Conservation (phyloP, 2,888 invertebrate species). For the Gymnoscelis rufifasciata region DNA sequence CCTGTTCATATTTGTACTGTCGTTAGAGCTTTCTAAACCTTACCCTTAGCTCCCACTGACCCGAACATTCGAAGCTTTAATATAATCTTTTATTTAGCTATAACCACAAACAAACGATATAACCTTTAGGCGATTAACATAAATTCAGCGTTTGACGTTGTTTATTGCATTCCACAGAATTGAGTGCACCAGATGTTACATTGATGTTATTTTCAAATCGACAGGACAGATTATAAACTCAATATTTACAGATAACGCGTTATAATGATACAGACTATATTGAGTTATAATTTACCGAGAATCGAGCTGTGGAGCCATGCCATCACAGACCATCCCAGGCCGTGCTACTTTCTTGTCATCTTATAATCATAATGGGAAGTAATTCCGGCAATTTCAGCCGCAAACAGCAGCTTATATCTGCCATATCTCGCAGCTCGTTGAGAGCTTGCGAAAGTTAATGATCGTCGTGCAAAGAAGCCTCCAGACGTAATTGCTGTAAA, state of each 20-base stretch:
- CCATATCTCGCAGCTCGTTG: slow-evolving; percentile 51
- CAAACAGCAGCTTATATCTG: slow-evolving; percentile 54
- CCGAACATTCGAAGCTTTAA: slow-evolving; percentile 21
- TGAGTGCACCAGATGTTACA: slow-evolving; percentile 31
- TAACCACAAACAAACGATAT: slow-evolving; percentile 23
- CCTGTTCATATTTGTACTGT: slow-evolving; percentile 60
- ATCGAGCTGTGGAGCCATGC: slow-evolving; percentile 45
- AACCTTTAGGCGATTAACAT: slow-evolving; percentile 20
- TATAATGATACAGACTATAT: slow-evolving; percentile 18
- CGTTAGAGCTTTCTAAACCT: slow-evolving; percentile 66
- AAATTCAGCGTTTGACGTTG: slow-evolving; percentile 26
- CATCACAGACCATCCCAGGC: slow-evolving; percentile 40
- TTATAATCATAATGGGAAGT: slow-evolving; percentile 66
- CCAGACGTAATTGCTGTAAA: slow-evolving; percentile 34
- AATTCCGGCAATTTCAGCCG: slow-evolving; percentile 61
- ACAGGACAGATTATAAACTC: slow-evolving; percentile 22
- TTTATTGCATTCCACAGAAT: slow-evolving; percentile 31
- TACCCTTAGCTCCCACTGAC: slow-evolving; percentile 35
- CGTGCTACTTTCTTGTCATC: slow-evolving; percentile 63
- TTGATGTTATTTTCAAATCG: slow-evolving; percentile 23
- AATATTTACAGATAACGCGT: slow-evolving; percentile 16
- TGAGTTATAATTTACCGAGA: slow-evolving; percentile 45
- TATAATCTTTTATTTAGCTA: slow-evolving; percentile 22
- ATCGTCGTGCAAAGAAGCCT: slow-evolving; percentile 41
- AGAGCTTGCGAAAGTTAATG: slow-evolving; percentile 50